Percentiles rank a stretch among this genome's conserved stretches.
These are phyloP conservation scores for Lophochroa leadbeateri DNA, from an alignment of 2,113 vertebrate genomes.

Conservation along the genomic window DNA sequence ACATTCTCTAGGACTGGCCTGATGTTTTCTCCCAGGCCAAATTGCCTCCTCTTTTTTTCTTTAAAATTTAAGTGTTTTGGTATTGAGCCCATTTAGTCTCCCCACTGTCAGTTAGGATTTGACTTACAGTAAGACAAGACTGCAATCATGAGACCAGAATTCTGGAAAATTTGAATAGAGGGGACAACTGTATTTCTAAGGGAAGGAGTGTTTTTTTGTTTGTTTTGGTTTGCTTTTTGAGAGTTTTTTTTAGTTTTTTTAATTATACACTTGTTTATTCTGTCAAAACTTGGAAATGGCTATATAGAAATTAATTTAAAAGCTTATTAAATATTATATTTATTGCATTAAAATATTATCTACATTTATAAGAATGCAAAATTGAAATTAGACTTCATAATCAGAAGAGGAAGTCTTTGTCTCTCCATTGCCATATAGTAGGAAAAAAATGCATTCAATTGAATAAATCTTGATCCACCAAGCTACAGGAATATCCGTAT, in stretches of 20 bases:
- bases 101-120: neutral
- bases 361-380: too few relatives aligned
- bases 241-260: neutral
- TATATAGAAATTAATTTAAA: too few relatives aligned
- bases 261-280: neutral
- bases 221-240: neutral
- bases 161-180: neutral
- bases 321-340: too few relatives aligned
- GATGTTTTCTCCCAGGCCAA: neutral
- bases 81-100: neutral
- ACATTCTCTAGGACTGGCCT: neutral
- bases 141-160: neutral
- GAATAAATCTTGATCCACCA: too few relatives aligned
- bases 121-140: neutral
- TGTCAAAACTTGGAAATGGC: neutral
- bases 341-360: too few relatives aligned
- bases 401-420: too few relatives aligned
- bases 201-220: neutral
- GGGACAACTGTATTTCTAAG: neutral
- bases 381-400: too few relatives aligned
- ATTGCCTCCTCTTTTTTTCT: too few relatives aligned
- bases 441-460: too few relatives aligned
- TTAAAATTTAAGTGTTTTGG: neutral
- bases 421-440: too few relatives aligned
- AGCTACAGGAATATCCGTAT: neutral